Percentiles rank a stretch among this genome's conserved stretches.
phyloP scores from a whole-genome alignment of 2,888 invertebrate species.

The Abscondita cerata region DNA sequence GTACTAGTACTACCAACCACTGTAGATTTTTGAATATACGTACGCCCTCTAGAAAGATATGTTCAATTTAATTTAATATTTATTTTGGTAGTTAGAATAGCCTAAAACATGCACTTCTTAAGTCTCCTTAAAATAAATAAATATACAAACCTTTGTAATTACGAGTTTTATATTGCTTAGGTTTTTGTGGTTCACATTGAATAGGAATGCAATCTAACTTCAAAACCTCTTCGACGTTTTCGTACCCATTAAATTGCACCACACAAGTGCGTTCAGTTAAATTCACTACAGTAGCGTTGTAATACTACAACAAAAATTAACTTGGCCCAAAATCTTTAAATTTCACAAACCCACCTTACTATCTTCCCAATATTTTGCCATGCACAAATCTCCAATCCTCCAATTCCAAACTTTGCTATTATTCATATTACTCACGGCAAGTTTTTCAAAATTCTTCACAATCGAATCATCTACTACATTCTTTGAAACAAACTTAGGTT shows the following conservation, averaged over 20 bases:
- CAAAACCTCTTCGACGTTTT: constrained; percentile 88
- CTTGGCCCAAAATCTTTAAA: not conserved
- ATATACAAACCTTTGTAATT: constrained; percentile 19
- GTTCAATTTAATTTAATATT: too few relatives aligned
- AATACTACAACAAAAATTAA: constrained; percentile 66
- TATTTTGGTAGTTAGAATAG: constrained; percentile 13
- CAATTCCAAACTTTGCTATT: constrained; percentile 61
- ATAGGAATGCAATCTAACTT: constrained; percentile 81
- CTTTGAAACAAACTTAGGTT: too few relatives aligned
- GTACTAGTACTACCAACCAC: too few relatives aligned
- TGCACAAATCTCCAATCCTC: constrained; percentile 82
- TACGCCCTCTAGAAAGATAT: too few relatives aligned
- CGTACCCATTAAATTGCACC: constrained; percentile 86
- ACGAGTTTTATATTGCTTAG: constrained; percentile 2
- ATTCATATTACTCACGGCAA: constrained; percentile 43
- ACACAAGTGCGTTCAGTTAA: constrained; percentile 84
- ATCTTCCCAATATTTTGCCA: constrained; percentile 95
- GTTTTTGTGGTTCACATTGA: constrained; percentile 35
- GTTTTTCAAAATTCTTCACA: constrained; percentile 40
- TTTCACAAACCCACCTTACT: constrained; percentile 68
- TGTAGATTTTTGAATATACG: too few relatives aligned
- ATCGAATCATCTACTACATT: constrained; percentile 6
- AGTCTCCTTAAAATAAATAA: not conserved
- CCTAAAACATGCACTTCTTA: constrained; percentile 22
- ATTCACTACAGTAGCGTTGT: constrained; percentile 82